Conservation (phyloP, 2,113 vertebrate species). For the Lathamus discolor region DNA sequence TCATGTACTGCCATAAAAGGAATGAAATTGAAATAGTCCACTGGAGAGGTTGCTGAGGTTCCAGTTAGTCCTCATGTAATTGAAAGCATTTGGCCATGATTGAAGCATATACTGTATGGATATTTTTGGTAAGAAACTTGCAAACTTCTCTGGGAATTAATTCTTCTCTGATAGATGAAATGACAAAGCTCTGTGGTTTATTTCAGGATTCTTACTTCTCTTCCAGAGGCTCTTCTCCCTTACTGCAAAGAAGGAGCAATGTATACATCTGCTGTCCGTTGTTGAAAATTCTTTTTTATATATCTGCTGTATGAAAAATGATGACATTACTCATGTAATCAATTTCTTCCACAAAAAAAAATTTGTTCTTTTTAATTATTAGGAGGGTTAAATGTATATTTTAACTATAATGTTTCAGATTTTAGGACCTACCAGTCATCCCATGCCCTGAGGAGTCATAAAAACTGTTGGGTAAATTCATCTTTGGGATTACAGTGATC, state of each 20-base stretch:
- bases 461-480: neutral
- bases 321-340: neutral
- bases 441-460: neutral
- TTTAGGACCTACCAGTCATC: neutral
- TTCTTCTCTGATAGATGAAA: constrained; percentile 17
- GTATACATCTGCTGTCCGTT: neutral
- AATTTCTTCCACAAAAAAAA: neutral
- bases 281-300: neutral
- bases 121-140: constrained; percentile 43
- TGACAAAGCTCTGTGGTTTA: neutral
- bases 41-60: neutral
- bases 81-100: constrained; percentile 34
- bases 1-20: constrained; percentile 25
- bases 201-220: constrained; percentile 1
- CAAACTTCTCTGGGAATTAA: constrained; percentile 19
- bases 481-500: neutral
- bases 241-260: neutral
- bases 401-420: neutral
- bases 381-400: neutral
- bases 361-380: neutral
- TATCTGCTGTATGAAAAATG: neutral
- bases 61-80: constrained; percentile 30
- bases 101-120: constrained; percentile 44
- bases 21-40: constrained; percentile 7
- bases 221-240: neutral